Evolutionary conservation across 2,797 vertebrate genomes (phyloP).

Genomic region (Setipinna tenuifilis): DNA sequence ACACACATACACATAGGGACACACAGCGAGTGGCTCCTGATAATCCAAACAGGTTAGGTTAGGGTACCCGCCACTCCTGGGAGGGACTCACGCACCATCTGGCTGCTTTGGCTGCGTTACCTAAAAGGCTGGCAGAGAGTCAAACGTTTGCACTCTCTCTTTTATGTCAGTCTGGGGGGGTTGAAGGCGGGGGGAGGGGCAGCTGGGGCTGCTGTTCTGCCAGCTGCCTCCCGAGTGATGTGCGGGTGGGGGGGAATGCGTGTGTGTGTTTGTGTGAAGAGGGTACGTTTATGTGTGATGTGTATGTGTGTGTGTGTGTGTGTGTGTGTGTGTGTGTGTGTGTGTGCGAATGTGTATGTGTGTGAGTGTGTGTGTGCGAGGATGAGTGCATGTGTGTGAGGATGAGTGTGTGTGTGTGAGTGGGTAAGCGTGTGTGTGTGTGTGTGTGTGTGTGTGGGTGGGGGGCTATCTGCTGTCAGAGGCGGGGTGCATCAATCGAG

Average conservation of each 20-base stretch:
- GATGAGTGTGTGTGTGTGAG: neutral
- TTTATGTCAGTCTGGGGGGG: neutral
- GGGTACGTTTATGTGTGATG: no score
- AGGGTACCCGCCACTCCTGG: conserved; percentile 4
- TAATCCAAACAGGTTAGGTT: conserved; percentile 25
- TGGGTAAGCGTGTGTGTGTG: neutral
- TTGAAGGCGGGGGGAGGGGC: no score
- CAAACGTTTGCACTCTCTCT: conserved; percentile 10
- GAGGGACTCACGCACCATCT: conserved; percentile 29
- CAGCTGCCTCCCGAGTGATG: conserved; percentile 27
- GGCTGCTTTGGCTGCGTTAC: neutral
- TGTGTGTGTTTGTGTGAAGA: no score
- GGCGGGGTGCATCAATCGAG: neutral
- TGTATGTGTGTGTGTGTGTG: no score
- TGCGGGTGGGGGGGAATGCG: conserved; percentile 24
- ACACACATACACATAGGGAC: neutral
- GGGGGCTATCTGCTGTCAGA: neutral
- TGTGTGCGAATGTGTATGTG: neutral
- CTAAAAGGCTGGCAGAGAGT: conserved; percentile 9
- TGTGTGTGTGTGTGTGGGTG: neutral
- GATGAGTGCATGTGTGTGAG: neutral
- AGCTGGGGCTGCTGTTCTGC: conserved; percentile 12
- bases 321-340: neutral
- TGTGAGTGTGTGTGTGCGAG: no score
- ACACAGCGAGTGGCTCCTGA: neutral